Evolutionary conservation across 2,888 invertebrate species (phyloP).

Genomic region (Acanthosoma haemorrhoidale): DNA sequence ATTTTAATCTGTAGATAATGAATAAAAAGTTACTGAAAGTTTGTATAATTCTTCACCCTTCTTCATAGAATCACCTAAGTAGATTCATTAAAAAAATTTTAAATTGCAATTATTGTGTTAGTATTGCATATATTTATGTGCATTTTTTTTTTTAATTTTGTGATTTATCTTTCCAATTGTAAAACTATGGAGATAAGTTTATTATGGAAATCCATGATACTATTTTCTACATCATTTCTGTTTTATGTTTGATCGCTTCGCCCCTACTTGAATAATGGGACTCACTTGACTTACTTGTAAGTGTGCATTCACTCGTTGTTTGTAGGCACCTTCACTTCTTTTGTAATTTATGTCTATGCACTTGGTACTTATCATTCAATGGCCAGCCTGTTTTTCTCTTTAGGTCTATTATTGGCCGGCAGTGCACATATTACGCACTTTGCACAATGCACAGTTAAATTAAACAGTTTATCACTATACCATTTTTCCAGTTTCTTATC

Average conservation of each 20-base stretch:
- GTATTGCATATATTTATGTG: too few species aligned
- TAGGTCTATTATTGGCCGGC: neutral
- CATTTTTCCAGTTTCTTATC: neutral
- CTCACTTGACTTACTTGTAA: slow-evolving; percentile 1
- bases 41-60: too few species aligned
- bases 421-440: neutral
- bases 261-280: neutral
- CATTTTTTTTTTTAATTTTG: too few species aligned
- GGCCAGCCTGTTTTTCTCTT: neutral
- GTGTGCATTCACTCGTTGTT: slow-evolving; percentile 3
- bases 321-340: slow-evolving; percentile 3
- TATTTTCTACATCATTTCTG: slow-evolving; percentile 4
- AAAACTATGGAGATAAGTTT: too few species aligned
- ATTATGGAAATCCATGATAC: too few species aligned
- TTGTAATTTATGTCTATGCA: slow-evolving; percentile 3
- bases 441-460: neutral
- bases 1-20: too few species aligned
- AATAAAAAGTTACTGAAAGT: too few species aligned
- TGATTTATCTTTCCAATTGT: too few species aligned
- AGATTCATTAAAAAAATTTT: too few species aligned
- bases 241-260: slow-evolving; percentile 4
- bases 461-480: neutral
- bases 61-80: too few species aligned
- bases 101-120: too few species aligned
- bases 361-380: neutral